Evolutionary conservation across 2,888 invertebrate species (phyloP), one percentile per base, ranked within the genome.

Genomic region (Melanostoma mellinum): DNA sequence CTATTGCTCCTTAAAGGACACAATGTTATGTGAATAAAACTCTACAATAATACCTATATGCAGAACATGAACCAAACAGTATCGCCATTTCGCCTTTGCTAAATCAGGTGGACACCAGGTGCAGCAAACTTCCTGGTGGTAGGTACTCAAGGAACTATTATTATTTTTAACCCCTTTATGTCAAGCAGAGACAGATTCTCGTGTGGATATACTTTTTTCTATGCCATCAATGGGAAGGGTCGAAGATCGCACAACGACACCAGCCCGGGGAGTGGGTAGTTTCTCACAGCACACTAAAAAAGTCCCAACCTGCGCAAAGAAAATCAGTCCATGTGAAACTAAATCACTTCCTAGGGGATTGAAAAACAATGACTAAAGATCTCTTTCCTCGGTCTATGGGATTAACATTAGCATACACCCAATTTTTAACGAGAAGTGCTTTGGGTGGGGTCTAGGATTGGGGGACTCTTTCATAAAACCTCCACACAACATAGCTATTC

Each of bases 261-360:
- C 10, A 68, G 60, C 53, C 60, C 55, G 9, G 6, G 9, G 38
- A 67, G 9, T 36, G 35, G 6, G 52, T 40, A 71, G 63, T 38
- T 38, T 3, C 30, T 36, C 6, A 46, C 4, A 60, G 36, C 50
- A 79, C 10, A 35, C 2, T 6, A 40, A 42, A 6, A 46, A 61
- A 61, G 46, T 8, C 20, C 3, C 6, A 44, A 61, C 30, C 56
- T 33, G 32, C 60, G 30, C 32, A 36, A 52, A 30, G 56, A 76
- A 71, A 76, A 71, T 36, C 65, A 72, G 36, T 81, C 76, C 76
- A 76, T 67, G 65, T 67, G 76, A 81, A 81, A 53, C 76, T 76
- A 81, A 76, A 76, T 71, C 71, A 81, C 80, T 76, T 81, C 80
- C 80, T 81, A 69, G 76, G 61, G 75, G 71, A 63, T 71, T 69